Evolutionary conservation across 2,888 invertebrate genomes (phyloP), one percentile per base, ranked within the genome.

Genomic region (Spatulosminthurus flaviceps): DNA sequence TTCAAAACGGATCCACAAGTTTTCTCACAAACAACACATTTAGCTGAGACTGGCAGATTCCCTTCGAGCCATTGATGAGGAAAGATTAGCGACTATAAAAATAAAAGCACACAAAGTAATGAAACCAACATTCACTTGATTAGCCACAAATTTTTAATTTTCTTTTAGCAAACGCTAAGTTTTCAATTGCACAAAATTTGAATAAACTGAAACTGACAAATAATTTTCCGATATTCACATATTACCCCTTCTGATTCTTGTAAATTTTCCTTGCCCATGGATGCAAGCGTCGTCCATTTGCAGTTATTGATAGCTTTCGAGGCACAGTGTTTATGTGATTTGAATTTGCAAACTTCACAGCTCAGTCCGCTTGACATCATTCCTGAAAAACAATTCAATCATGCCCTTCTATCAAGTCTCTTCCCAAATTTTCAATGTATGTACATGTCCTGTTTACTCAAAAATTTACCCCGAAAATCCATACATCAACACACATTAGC

Each of bases 51-150:
- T 2, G 97, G 96, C 83, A 98, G 89, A 89, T 98, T 98, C 61
- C 98, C 97, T 88, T 97, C 97, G 90, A 98, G 91, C 98, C 98
- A 98, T 87, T 98, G 98, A 89, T 98, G 98, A 19, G 97, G 97
- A 95, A 97, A 96, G 84, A 93, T 92, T 86, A 95, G 93, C 87
- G 92, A 93, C 93, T 93, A 89, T 0, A 82, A 90, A 90, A 64
- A 29, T 66, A 80, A 79, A 66, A 67, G n/a, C n/a, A n/a, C n/a
- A 66, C 71, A 78, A 81, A 74, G 80, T 64, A 22, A 79, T 29
- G 28, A 4, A 16, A 16, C 24, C 26, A 9, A 61, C 61, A 61
- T 9, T 67, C 22, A 21, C 28, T 51, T 80, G 75, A n/a, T n/a
- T 77, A 61, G 60, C 73, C 29, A 29, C 74, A 21, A n/a, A n/a